Evolutionary conservation across 2,888 invertebrate species (phyloP).

Genomic region (Lithosia quadra): DNA sequence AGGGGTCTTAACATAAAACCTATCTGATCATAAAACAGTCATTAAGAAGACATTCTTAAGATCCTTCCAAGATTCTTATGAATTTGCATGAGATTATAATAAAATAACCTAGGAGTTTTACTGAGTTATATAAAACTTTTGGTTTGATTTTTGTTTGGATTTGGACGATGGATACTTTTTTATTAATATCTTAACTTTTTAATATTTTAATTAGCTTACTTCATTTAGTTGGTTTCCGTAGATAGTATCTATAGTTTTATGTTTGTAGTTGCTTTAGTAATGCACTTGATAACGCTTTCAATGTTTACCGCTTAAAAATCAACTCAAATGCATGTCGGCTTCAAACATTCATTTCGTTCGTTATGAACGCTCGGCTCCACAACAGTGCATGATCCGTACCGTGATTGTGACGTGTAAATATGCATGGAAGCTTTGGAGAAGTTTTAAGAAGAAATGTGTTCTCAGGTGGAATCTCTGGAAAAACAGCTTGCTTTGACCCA

Average conservation of each 20-base stretch:
- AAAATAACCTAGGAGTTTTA: neutral
- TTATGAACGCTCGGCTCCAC: slow-evolving; percentile 60
- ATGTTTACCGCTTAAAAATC: slow-evolving; percentile 55
- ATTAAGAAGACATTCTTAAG: neutral
- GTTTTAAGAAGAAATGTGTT: slow-evolving; percentile 81
- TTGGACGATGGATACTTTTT: slow-evolving; percentile 13
- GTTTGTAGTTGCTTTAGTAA: slow-evolving; percentile 58
- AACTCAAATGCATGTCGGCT: slow-evolving; percentile 63
- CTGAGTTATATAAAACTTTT: neutral
- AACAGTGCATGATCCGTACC: slow-evolving; percentile 70
- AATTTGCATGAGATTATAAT: neutral
- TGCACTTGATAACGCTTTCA: slow-evolving; percentile 60
- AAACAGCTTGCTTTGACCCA: slow-evolving; percentile 86
- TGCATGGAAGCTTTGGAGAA: slow-evolving; percentile 72
- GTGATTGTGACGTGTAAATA: slow-evolving; percentile 69
- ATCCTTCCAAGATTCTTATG: slow-evolving; percentile 5
- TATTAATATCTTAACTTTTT: slow-evolving; percentile 16
- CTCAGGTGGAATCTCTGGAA: slow-evolving; percentile 87
- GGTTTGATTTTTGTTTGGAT: neutral
- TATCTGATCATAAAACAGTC: neutral
- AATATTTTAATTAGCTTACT: slow-evolving; percentile 8
- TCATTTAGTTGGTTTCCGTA: slow-evolving; percentile 29
- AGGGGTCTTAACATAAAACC: neutral
- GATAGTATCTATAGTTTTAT: slow-evolving; percentile 45
- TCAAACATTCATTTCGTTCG: slow-evolving; percentile 48